A percentile compares a stretch with the other conserved stretches of the same genome.
Conservation (phyloP, 2,113 vertebrate genomes). For the Dendropsophus ebraccatus region DNA sequence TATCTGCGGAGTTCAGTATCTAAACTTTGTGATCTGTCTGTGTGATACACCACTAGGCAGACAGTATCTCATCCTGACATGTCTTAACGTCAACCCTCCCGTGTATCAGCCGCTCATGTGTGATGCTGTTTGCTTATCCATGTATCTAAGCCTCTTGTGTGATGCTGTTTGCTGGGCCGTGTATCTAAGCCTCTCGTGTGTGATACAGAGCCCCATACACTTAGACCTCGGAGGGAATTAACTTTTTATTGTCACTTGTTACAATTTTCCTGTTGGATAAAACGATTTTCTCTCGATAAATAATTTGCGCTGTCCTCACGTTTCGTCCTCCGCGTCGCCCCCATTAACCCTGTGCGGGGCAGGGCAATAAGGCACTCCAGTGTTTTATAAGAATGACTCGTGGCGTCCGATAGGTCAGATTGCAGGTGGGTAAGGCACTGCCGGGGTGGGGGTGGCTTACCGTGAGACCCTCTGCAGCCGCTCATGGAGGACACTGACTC, state of each 20-base stretch:
- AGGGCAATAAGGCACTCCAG: constrained; percentile 51
- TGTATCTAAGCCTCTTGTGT: too few relatives aligned
- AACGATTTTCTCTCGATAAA: neutral
- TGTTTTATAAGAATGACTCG: constrained; percentile 5
- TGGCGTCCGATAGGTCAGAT: neutral
- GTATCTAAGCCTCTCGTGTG: neutral
- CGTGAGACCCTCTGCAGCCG: neutral
- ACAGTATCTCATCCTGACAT: neutral
- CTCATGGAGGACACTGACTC: too few relatives aligned
- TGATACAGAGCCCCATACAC: neutral
- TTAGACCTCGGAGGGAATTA: neutral
- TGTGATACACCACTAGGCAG: too few relatives aligned
- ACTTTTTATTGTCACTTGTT: constrained; percentile 29
- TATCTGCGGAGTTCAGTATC: neutral
- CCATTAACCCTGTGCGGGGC: neutral
- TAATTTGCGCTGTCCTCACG: neutral
- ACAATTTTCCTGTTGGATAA: neutral
- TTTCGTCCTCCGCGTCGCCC: neutral
- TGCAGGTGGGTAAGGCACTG: constrained; percentile 39
- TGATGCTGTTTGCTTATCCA: too few relatives aligned
- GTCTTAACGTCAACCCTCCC: too few relatives aligned
- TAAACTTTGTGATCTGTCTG: too few relatives aligned
- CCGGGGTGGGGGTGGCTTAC: neutral
- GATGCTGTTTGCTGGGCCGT: neutral
- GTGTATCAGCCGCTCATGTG: too few relatives aligned